Evolutionary conservation across 2,888 invertebrate genomes (phyloP), one percentile per base, ranked within the genome.

Genomic region (Ctena decussata): DNA sequence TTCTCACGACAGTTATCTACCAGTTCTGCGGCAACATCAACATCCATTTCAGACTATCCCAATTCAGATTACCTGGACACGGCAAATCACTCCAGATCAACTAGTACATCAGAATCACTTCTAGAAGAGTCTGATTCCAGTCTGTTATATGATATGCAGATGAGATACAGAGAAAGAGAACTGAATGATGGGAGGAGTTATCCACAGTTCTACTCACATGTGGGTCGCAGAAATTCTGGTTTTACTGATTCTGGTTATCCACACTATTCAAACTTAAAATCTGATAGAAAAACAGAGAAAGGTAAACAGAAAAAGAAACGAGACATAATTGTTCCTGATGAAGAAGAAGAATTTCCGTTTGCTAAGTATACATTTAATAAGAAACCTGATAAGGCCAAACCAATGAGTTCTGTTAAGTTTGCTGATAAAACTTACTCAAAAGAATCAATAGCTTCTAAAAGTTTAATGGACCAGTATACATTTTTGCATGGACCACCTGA

Each of bases 241-340:
- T 8, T 18, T 15, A 24, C 3, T 44, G 18, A 27, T 24, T 3
- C n/a, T 11, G 32, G 27, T 30, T 44, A 41, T 24, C n/a, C 1
- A 6, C 39, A 44, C 30, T 70, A n/a, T n/a, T 72, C 72, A 46
- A 27, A 44, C 30, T 27, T 27, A 11, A 44, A 41, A 15, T 21
- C 41, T 27, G 8, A 30, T 35, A n/a, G 15, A 1, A 53, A 75
- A 15, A 21, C 8, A 24, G 53, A 57, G 2, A 39, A 24, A 75
- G 35, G 21, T 27, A 46, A 30, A 30, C 39, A 77, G 30, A 60
- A 41, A 44, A 78, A 86, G 49, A 70, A 89, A 0, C 69, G 85
- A 72, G 93, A 93, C 65, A 76, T 94, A 6, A 92, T 94, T 35
- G 74, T 92, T 24, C 93, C 92, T 11, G 94, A 94, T 57, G 93